Conservation (phyloP, 2,113 vertebrate species). For the Phyllopteryx taeniolatus region DNA sequence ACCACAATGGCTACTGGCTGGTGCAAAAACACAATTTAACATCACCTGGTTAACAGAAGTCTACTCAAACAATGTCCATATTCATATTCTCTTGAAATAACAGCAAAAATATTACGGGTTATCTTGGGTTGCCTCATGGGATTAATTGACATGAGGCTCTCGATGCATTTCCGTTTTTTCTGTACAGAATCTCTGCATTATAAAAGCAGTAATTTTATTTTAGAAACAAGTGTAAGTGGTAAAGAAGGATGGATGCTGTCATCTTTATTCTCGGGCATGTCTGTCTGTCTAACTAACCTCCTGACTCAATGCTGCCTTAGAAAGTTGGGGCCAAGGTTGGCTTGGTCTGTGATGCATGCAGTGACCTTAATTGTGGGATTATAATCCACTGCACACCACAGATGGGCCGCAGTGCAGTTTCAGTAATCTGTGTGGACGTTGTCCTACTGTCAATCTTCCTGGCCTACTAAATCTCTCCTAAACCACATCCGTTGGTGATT, state of each 20-base stretch:
- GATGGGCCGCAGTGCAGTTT: constrained; percentile 38
- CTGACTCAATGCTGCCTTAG: neutral
- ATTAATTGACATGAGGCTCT: neutral
- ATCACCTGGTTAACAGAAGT: constrained; percentile 2
- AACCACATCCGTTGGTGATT: constrained; percentile 36
- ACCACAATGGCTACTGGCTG: constrained; percentile 18
- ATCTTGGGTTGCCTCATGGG: neutral
- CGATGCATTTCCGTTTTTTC: too few relatives aligned
- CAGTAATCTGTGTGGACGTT: constrained; percentile 51
- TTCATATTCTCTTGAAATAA: neutral
- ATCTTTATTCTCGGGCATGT: constrained; percentile 9
- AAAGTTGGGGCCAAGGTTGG: constrained; percentile 3
- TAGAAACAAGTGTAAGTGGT: neutral
- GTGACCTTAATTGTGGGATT: constrained; percentile 50
- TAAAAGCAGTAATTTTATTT: neutral
- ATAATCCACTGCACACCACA: constrained; percentile 44
- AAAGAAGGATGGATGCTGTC: neutral
- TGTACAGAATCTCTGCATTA: neutral
- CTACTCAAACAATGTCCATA: neutral
- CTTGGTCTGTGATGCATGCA: constrained; percentile 19
- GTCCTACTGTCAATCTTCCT: constrained; percentile 26
- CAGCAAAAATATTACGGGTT: neutral
- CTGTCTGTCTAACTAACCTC: neutral
- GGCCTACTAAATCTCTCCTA: constrained; percentile 28
- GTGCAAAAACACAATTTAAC: constrained; percentile 18